Percentiles rank a stretch among this genome's conserved stretches.
Evolutionary conservation across 2,113 vertebrate species (phyloP).

Genomic region (Egretta garzetta): DNA sequence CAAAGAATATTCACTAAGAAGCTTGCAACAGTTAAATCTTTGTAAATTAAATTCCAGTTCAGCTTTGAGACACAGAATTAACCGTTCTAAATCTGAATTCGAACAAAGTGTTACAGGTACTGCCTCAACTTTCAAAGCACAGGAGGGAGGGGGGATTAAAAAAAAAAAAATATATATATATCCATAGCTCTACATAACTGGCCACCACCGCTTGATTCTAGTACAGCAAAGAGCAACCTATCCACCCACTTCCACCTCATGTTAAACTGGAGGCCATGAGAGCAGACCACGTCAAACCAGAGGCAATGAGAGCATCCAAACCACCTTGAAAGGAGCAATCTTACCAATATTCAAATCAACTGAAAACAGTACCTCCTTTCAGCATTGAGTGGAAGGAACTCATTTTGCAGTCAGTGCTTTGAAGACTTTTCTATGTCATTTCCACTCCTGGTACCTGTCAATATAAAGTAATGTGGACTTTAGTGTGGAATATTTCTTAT

Average conservation of each 20-base stretch:
- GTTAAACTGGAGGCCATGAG: background rate
- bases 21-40: background rate
- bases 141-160: too few relatives aligned
- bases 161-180: too few relatives aligned
- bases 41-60: background rate
- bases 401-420: background rate
- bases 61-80: background rate
- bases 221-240: background rate
- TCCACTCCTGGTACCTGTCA: background rate
- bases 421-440: background rate
- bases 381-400: background rate
- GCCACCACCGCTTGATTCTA: background rate
- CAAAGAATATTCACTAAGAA: background rate
- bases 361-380: conserved; percentile 7
- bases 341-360: background rate
- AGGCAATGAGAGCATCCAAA: background rate
- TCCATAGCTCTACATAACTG: background rate
- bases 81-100: background rate
- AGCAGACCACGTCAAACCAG: background rate
- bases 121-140: background rate
- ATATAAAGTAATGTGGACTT: background rate
- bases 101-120: background rate
- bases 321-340: background rate
- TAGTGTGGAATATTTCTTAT: background rate
- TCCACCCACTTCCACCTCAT: background rate